Conservation (phyloP, 1,140 invertebrate species). For the Atta colombica region DNA sequence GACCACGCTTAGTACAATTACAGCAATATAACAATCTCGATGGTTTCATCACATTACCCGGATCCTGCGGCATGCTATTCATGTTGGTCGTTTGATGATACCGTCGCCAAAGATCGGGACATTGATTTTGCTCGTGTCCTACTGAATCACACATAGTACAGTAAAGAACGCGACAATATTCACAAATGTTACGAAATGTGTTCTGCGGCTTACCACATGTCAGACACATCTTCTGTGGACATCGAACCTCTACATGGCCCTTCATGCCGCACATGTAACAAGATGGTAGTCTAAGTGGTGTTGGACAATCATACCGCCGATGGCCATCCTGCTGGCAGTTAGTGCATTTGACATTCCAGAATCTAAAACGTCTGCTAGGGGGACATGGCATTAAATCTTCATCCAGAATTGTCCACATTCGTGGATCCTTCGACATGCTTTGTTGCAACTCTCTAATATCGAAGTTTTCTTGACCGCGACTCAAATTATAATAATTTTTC, state of each 20-base stretch:
- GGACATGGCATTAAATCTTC: conserved; percentile 78
- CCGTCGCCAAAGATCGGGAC: conserved; percentile 90
- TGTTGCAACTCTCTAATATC: conserved; percentile 86
- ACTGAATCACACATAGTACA: conserved; percentile 88
- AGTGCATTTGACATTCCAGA: conserved; percentile 86
- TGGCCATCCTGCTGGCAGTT: conserved; percentile 87
- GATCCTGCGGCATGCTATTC: conserved; percentile 58
- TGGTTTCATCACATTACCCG: conserved; percentile 77
- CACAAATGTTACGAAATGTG: conserved; percentile 88
- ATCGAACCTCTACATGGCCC: conserved; percentile 89
- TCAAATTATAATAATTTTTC: conserved; percentile 88
- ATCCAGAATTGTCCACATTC: conserved; percentile 84
- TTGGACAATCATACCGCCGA: conserved; percentile 83
- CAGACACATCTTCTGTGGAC: conserved; percentile 89
- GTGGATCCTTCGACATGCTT: conserved; percentile 87
- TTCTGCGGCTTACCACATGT: conserved; percentile 89
- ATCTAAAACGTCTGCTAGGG: conserved; percentile 64
- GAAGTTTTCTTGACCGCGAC: conserved; percentile 87
- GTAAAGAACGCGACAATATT: conserved; percentile 84
- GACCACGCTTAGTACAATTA: conserved; percentile 89
- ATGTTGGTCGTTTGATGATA: conserved; percentile 88
- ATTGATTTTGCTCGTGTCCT: conserved; percentile 88
- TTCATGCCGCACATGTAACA: conserved; percentile 89
- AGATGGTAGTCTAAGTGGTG: conserved; percentile 82
- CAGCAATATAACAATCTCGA: conserved; percentile 87